phyloP scores from a whole-genome alignment of 2,797 vertebrate species.

The Bovichtus diacanthus region DNA sequence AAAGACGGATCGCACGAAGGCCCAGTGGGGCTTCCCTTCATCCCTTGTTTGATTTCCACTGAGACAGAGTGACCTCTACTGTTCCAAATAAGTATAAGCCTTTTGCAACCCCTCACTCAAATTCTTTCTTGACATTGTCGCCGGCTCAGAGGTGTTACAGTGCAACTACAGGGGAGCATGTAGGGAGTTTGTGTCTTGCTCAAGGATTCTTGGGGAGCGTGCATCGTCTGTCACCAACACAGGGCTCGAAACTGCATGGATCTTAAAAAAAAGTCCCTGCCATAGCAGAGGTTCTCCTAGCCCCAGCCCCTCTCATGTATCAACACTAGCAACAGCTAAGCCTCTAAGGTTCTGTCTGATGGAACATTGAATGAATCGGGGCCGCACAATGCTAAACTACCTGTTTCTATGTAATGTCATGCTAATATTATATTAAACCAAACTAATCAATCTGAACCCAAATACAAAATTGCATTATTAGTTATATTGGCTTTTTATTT shows the following conservation, averaged over 20 bases:
- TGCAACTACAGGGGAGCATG: background rate
- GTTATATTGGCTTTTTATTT: too few relatives aligned
- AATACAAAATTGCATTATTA: too few relatives aligned
- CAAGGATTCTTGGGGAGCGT: background rate
- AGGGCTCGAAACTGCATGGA: background rate
- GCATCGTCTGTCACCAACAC: background rate
- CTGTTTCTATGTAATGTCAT: too few relatives aligned
- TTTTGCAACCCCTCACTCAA: background rate
- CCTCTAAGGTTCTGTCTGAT: background rate
- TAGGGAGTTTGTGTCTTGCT: background rate
- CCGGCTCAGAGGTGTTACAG: background rate
- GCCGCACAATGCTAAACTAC: too few relatives aligned
- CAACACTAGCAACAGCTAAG: background rate
- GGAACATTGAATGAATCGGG: too few relatives aligned
- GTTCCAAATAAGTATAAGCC: slow-evolving; percentile 21
- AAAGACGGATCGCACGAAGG: background rate
- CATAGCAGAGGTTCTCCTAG: background rate
- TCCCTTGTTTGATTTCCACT: slow-evolving; percentile 2
- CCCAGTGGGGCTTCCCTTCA: background rate
- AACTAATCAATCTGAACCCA: too few relatives aligned
- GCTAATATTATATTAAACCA: too few relatives aligned
- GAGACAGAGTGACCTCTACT: slow-evolving; percentile 65
- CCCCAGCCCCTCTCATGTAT: background rate
- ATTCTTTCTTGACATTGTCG: background rate
- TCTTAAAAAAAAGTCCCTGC: background rate